Base-by-base conservation (phyloP, 2,797 vertebrate species). In the Spea hammondii region DNA sequence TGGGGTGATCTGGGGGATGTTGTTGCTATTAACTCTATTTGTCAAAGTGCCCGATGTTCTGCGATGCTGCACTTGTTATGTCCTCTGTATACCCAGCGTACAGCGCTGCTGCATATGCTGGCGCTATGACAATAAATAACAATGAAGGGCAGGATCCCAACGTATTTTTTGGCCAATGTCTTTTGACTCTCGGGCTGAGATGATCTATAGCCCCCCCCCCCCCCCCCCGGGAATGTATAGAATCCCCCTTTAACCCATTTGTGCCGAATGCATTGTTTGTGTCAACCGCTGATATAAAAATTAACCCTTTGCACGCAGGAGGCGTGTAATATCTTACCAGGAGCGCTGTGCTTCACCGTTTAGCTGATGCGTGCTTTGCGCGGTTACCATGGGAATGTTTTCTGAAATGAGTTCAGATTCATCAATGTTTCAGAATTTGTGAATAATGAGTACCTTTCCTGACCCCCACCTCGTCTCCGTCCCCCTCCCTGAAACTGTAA, bases 241-340 rank as follows among this genome's bases (percentile, higher is more conserved):
- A n/a, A 17, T 45, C 67, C 62, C 51, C 79, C 73, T 80, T 74
- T 76, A 70, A 70, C 54, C 68, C 79, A 80, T 80, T 74, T 80
- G 73, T 72, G 74, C 51, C 45, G 46, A 57, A 46, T 75, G 8
- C 49, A 32, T 51, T 50, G 72, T 45, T 13, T 80, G 68, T 67
- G 78, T 69, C 50, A 74, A 55, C 72, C 65, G 47, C 65, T 64
- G 14, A 47, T 50, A 50, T 10, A 12, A 44, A 5, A n/a, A 10
- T 75, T 80, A 80, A 75, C 78, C 66, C 78, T 70, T 55, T 11
- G 49, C 6, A 4, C 5, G 46, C 68, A 54, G 59, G 44, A 62
- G 5, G 57, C 55, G 4, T 5, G 8, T 46, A 62, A 17, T 57
- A 4, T 57, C 9, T 57, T 2, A 13, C 9, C 12, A 2, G 1